Evolutionary conservation across 2,797 vertebrate species (phyloP).

Genomic region (Myiothlypis coronata): DNA sequence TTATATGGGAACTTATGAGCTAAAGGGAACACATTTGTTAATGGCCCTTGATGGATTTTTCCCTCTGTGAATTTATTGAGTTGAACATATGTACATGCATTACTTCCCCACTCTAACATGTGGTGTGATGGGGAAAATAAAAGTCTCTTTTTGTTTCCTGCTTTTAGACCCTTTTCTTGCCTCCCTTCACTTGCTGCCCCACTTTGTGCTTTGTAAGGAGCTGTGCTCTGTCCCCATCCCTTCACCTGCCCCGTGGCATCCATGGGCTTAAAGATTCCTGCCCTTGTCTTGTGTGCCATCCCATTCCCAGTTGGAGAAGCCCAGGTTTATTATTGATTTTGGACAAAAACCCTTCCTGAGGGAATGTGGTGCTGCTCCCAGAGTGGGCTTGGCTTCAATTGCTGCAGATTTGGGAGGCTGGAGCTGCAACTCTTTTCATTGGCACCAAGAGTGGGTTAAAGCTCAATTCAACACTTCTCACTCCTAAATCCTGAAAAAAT

Average conservation of each 20-base stretch:
- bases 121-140: neutral
- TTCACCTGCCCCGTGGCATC: accelerated
- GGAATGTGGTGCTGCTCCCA: neutral
- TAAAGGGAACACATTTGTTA: slow-evolving; percentile 37
- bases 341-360: neutral
- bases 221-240: accelerated
- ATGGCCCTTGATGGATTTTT: slow-evolving; percentile 35
- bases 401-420: neutral
- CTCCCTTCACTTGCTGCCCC: neutral
- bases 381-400: accelerated
- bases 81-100: neutral
- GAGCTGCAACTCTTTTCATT: accelerated
- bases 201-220: neutral
- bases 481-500: neutral
- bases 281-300: neutral
- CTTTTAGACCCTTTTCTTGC: neutral
- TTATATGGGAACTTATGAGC: neutral
- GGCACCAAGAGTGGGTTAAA: neutral
- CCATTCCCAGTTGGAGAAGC: neutral
- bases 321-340: neutral
- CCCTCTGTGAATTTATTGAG: slow-evolving; percentile 16
- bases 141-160: neutral
- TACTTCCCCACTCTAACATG: neutral
- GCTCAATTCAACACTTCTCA: neutral
- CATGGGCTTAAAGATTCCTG: neutral